phyloP scores from a whole-genome alignment of 2,888 invertebrate species.

The Andrena dorsata region DNA sequence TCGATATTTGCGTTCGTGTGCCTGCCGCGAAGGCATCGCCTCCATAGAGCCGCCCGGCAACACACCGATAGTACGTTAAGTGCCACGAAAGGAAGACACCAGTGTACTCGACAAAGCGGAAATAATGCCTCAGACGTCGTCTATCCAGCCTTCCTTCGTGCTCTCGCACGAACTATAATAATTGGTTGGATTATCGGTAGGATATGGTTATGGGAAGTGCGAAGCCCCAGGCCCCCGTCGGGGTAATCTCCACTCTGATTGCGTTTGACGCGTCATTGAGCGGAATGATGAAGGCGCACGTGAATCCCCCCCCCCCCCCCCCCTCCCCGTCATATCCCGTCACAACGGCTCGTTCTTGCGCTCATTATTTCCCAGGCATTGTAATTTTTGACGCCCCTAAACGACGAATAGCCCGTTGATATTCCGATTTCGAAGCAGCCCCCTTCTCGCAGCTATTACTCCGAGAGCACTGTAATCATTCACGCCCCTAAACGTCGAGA shows the following conservation, averaged over 20 bases:
- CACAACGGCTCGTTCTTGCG: conserved; percentile 59
- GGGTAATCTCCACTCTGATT: conserved; percentile 81
- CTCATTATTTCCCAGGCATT: conserved; percentile 61
- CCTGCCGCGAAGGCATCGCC: conserved; percentile 14
- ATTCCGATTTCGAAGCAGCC: background rate
- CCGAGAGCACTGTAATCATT: background rate
- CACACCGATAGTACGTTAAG: conserved; percentile 53
- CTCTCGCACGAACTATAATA: conserved; percentile 75
- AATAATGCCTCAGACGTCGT: conserved; percentile 70
- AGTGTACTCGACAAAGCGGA: conserved; percentile 67
- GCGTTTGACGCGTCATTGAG: conserved; percentile 82
- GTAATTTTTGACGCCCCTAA: conserved; percentile 61
- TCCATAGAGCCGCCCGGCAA: background rate
- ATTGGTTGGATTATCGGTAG: conserved; percentile 80
- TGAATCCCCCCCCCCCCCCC: conserved; percentile 63
- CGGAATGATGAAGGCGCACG: conserved; percentile 79
- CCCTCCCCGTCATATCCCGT: conserved; percentile 55
- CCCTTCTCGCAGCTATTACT: background rate
- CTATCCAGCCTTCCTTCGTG: conserved; percentile 58
- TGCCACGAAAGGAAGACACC: conserved; percentile 50
- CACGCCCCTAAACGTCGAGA: background rate
- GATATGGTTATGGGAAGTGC: conserved; percentile 79
- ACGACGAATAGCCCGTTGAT: conserved; percentile 18
- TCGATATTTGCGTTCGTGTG: conserved; percentile 31
- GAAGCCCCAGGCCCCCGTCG: conserved; percentile 74